These are phyloP conservation scores for Drosophila saltans DNA, from an alignment of 1,140 invertebrate species.

Conservation along the genomic window DNA sequence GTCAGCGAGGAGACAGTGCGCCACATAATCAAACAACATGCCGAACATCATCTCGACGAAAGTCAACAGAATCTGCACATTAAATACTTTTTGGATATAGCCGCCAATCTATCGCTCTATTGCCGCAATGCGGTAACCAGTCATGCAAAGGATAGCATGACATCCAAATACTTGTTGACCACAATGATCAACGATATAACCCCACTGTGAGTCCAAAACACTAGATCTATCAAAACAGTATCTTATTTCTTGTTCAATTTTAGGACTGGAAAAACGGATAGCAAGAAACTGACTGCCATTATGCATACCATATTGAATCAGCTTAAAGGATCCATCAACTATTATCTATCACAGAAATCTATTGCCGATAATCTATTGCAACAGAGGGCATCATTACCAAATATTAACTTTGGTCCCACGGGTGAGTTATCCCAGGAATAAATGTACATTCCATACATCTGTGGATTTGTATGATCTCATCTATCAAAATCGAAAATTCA, in stretches of 20 bases:
- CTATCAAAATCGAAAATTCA: too few relatives aligned
- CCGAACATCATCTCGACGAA: slow-evolving; percentile 28
- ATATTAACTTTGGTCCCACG: slow-evolving; percentile 64
- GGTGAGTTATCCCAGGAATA: slow-evolving; percentile 39
- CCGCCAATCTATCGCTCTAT: slow-evolving; percentile 88
- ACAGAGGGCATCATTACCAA: slow-evolving; percentile 68
- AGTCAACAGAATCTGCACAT: slow-evolving; percentile 46
- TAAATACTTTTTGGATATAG: slow-evolving; percentile 85
- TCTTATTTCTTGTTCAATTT: slow-evolving; percentile 68
- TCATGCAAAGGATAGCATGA: slow-evolving; percentile 84
- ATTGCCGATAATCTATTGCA: slow-evolving; percentile 68
- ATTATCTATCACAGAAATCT: slow-evolving; percentile 85
- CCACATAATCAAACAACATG: slow-evolving; percentile 51
- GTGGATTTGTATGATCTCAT: too few relatives aligned
- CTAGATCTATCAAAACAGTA: not conserved
- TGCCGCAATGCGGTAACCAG: slow-evolving; percentile 86
- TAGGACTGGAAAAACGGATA: slow-evolving; percentile 60
- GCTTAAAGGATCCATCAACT: slow-evolving; percentile 84
- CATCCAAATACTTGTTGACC: slow-evolving; percentile 82
- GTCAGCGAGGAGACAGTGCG: slow-evolving; percentile 78
- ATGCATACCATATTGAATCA: slow-evolving; percentile 85
- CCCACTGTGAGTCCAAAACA: slow-evolving; percentile 59
- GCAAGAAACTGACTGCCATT: slow-evolving; percentile 72
- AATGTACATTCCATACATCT: not conserved
- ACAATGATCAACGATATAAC: slow-evolving; percentile 62